These are phyloP conservation scores for Amiota minor DNA, from an alignment of 2,888 invertebrate species.

Conservation along the genomic window DNA sequence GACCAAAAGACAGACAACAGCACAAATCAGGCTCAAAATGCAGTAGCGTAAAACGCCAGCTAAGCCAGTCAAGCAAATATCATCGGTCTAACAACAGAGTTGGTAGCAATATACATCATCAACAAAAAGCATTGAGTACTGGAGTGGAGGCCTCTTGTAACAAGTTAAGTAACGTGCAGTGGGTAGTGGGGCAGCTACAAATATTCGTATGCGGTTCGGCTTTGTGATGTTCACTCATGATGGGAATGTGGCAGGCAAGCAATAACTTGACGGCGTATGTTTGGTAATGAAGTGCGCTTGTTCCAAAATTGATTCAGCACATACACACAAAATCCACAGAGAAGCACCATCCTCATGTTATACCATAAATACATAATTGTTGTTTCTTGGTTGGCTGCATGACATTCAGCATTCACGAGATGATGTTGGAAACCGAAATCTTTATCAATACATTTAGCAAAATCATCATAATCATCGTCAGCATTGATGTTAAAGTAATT, in stretches of 20 bases:
- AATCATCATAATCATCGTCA: too few relatives aligned
- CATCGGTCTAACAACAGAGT: not conserved
- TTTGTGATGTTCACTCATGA: slow-evolving; percentile 11
- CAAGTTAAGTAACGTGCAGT: too few relatives aligned
- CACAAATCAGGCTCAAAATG: slow-evolving; percentile 19
- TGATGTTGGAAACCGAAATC: too few relatives aligned
- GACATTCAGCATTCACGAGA: too few relatives aligned
- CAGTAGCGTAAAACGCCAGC: slow-evolving; percentile 18
- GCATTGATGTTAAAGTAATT: too few relatives aligned
- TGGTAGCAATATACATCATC: not conserved
- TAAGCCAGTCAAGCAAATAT: slow-evolving; percentile 4
- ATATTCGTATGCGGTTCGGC: not conserved
- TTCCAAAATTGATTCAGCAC: not conserved
- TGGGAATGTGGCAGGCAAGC: not conserved
- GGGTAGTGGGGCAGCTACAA: too few relatives aligned
- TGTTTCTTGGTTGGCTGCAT: too few relatives aligned
- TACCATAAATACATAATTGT: too few relatives aligned
- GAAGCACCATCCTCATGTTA: too few relatives aligned
- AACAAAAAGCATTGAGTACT: not conserved
- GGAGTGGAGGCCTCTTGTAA: too few relatives aligned
- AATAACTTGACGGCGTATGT: slow-evolving; percentile 12
- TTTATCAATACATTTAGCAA: too few relatives aligned
- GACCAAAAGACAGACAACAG: not conserved
- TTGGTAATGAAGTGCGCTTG: slow-evolving; percentile 12
- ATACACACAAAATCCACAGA: too few relatives aligned